These are phyloP conservation scores for cattle (Bos taurus) DNA, from an alignment of 2,113 vertebrate genomes.

Conservation along the genomic window ARS-UCD2.0 NC_037342.1:43435501-43436000, in stretches of 20 bases:
- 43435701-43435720: neutral
- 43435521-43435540: neutral
- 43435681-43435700: neutral
- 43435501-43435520: neutral
- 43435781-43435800: neutral
- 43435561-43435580: neutral
- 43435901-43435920: neutral
- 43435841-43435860: neutral
- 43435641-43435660: neutral
- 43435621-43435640: neutral
- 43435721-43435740: conserved; percentile 24
- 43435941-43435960: neutral
- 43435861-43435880: neutral
- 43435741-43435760: neutral
- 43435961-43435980: neutral
- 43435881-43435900: neutral
- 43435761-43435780: neutral
- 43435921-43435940: neutral
- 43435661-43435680: neutral
- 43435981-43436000: neutral
- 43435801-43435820: neutral
- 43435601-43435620: neutral
- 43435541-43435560: neutral
- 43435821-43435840: neutral
- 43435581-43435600: neutral